Percentiles rank a stretch among this genome's conserved stretches.
phyloP scores from a whole-genome alignment of 2,113 vertebrate genomes.

The Melanocharis versteri region DNA sequence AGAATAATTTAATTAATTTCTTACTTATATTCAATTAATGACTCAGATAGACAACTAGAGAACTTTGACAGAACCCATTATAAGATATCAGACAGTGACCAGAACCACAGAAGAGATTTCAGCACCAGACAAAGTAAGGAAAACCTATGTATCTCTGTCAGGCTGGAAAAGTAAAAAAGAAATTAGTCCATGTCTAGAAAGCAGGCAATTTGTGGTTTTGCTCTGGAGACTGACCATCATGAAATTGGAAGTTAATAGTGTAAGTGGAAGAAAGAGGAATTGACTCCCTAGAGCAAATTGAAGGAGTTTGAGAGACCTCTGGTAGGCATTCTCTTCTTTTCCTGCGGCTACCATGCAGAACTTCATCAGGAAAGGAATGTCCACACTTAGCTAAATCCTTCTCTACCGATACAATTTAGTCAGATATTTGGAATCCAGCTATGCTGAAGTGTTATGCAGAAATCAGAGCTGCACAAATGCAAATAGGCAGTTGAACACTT shows the following conservation, averaged over 20 bases:
- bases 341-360: background rate
- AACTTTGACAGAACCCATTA: background rate
- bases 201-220: background rate
- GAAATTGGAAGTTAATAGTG: background rate
- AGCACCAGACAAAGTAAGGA: background rate
- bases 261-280: background rate
- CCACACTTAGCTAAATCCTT: background rate
- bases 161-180: background rate
- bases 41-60: background rate
- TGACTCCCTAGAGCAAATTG: background rate
- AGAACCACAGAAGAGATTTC: background rate
- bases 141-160: background rate
- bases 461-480: background rate
- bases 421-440: background rate
- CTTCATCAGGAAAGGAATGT: background rate
- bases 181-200: background rate
- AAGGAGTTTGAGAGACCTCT: background rate
- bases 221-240: background rate
- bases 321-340: background rate
- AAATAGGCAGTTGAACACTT: background rate
- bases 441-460: fast-evolving
- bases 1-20: background rate
- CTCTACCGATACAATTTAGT: background rate
- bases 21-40: background rate
- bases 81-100: background rate